Evolutionary conservation across 2,797 vertebrate species (phyloP).

Genomic region (Fratercula arctica): DNA sequence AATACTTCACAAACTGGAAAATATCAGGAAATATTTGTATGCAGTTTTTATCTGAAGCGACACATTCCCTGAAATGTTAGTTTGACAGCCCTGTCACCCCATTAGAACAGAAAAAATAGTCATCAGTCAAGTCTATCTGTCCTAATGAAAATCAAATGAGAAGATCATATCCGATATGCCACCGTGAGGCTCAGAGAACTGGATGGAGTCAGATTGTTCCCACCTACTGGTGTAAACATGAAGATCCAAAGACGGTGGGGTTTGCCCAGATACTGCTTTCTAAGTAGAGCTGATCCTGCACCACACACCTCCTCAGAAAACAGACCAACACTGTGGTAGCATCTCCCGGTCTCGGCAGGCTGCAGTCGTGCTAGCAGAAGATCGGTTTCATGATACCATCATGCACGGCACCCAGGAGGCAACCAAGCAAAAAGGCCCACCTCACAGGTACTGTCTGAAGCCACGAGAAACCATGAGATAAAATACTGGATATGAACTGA

Average conservation of each 20-base stretch:
- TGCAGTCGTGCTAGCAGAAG: neutral
- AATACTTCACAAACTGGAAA: neutral
- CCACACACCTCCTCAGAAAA: neutral
- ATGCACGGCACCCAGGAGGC: fast-evolving
- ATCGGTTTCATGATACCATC: fast-evolving
- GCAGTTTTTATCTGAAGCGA: neutral
- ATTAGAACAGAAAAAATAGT: neutral
- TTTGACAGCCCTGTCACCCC: neutral
- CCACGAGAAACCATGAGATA: neutral
- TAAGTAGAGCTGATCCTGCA: neutral
- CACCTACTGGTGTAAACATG: neutral
- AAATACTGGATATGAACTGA: neutral
- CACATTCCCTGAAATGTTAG: neutral
- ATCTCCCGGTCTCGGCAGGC: neutral
- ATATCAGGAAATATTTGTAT: neutral
- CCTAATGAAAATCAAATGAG: neutral
- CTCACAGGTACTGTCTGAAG: neutral
- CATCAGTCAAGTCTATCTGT: neutral
- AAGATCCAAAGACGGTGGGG: neutral
- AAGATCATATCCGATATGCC: neutral
- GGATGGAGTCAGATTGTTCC: neutral
- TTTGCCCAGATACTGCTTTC: neutral
- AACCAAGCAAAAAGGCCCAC: neutral
- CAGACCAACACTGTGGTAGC: neutral
- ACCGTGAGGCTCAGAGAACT: neutral